Base-by-base conservation (phyloP, 2,113 vertebrate genomes). In the Tamias sibiricus region DNA sequence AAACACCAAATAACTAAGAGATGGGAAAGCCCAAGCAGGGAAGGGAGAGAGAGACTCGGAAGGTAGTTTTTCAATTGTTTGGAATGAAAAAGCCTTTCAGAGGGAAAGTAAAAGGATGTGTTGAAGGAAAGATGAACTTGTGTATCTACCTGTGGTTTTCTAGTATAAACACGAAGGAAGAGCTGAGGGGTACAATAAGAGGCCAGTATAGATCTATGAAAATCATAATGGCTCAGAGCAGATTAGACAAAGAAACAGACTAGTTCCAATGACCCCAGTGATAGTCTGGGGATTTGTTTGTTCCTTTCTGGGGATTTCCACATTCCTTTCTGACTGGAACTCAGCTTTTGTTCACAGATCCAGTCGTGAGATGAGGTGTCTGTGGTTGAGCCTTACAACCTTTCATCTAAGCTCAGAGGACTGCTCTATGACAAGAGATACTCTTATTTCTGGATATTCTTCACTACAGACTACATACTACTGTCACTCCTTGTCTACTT, bases 281-380 rank as follows among this genome's bases (percentile, higher is more conserved):
- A 82, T 66, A 84, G 49, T 9, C 87, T 81, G 13, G 47, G 68
- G 81, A 44, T 86, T 94, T 94, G 92, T 83, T 74, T 19, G 10
- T 83, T 94, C 72, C 62, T 88, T 86, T 79, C 54, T 44, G 35
- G n/a, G 76, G 54, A 90, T 87, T 94, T 96, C 66, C 77, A 79
- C 54, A 68, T 79, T 91, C 52, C 75, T 37, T 90, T 82, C 77
- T n/a, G 87, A 81, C 52, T 10, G 40, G 20, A 83, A 54, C 62
- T 68, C 26, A n/a, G 77, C 77, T 81, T 82, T 85, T 64, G 17
- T 75, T 75, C 35, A 66, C 64, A 90, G 68, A 87, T n/a, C 24
- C 69, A 68, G 85, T 32, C 64, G 42, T 20, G 32, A 90, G 77
- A 94, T 62, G 71, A 77, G 32, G 87, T 0, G 0, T 88, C 83